Evolutionary conservation across 37 sponge, comb jelly and placozoan genomes (phyloP).

Genomic region (Halisarca cf. caerulea): DNA sequence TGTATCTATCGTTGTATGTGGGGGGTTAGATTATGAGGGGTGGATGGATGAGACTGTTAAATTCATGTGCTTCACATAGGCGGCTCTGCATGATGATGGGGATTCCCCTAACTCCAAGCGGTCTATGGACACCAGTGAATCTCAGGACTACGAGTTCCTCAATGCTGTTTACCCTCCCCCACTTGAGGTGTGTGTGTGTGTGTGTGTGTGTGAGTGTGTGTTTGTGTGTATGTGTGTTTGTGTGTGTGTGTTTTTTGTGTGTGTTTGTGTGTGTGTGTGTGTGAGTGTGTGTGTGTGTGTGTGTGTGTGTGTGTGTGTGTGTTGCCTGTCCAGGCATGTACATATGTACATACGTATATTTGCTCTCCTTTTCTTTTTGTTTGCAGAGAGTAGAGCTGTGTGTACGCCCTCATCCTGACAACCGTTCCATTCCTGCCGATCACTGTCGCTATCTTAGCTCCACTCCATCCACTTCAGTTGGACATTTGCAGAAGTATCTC

Average conservation of each 20-base stretch:
- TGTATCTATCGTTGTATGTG: no score
- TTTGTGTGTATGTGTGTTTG: not conserved
- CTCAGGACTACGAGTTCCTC: not conserved
- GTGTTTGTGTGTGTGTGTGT: not conserved
- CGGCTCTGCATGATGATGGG: not conserved
- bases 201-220: not conserved
- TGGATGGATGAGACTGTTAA: not conserved
- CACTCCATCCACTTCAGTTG: conserved; percentile 29
- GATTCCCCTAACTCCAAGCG: conserved; percentile 7
- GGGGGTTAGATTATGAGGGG: no score
- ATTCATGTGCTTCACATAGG: not conserved
- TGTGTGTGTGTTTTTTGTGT: not conserved
- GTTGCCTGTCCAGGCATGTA: not conserved
- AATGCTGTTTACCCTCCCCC: conserved; percentile 2
- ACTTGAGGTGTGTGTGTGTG: not conserved
- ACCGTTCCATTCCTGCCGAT: not conserved
- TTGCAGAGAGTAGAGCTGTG: conserved; percentile 56
- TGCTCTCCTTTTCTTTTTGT: not conserved
- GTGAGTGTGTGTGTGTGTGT: not conserved
- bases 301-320: conserved; percentile 17
- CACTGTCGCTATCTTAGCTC: conserved; percentile 49
- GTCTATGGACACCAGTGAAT: not conserved
- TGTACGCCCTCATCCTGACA: conserved; percentile 64
- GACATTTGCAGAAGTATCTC: conserved; percentile 59
- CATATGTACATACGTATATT: not conserved